phyloP scores from a whole-genome alignment of 2,888 invertebrate species.

The Cordilura impudica region DNA sequence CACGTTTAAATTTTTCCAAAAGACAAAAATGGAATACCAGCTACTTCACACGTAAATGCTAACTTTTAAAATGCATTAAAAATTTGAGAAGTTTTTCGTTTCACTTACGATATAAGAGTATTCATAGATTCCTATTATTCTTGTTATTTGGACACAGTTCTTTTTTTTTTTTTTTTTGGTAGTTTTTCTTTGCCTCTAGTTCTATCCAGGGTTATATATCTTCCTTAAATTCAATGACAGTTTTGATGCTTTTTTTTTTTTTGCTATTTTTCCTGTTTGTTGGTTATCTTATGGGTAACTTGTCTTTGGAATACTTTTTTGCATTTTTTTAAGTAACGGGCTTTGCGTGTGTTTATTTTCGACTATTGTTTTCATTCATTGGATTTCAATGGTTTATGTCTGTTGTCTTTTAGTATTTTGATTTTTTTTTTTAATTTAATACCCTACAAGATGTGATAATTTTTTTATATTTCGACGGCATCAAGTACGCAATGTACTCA shows the following conservation, averaged over 20 bases:
- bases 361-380: neutral
- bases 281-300: slow-evolving; percentile 6
- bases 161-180: slow-evolving; percentile 1
- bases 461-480: too few relatives aligned
- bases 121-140: slow-evolving; percentile 2
- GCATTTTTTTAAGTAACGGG: slow-evolving; percentile 11
- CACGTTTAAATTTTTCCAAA: slow-evolving; percentile 30
- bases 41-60: slow-evolving; percentile 27
- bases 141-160: slow-evolving; percentile 2
- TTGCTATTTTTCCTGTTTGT: neutral
- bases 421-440: too few relatives aligned
- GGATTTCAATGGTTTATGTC: neutral
- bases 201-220: slow-evolving; percentile 31
- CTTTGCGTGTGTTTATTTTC: neutral
- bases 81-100: neutral
- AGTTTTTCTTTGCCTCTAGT: neutral
- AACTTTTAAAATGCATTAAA: slow-evolving; percentile 24
- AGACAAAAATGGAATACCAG: neutral
- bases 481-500: too few relatives aligned
- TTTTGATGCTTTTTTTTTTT: neutral
- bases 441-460: neutral
- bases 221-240: slow-evolving; percentile 50
- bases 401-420: neutral
- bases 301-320: slow-evolving; percentile 2
- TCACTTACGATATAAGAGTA: neutral